A percentile compares a stretch with the other conserved stretches of the same genome.
Evolutionary conservation across 2,797 vertebrate species (phyloP).

Genomic region (Alouatta caraya): DNA sequence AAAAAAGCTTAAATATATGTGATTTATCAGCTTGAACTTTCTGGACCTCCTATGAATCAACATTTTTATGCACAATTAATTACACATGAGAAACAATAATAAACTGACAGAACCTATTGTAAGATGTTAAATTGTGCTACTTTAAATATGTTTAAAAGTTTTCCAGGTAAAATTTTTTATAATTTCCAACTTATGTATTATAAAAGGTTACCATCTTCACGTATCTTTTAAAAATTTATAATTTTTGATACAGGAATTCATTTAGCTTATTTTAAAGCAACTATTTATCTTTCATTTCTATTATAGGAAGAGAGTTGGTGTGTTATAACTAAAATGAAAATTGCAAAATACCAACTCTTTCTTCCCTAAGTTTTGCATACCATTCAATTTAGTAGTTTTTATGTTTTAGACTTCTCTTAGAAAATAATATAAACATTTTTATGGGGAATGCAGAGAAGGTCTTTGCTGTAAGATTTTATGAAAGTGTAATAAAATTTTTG

Average conservation of each 20-base stretch:
- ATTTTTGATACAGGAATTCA: background rate
- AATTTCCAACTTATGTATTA: background rate
- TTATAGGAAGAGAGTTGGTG: background rate
- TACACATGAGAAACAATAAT: background rate
- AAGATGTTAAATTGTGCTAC: background rate
- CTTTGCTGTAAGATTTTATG: background rate
- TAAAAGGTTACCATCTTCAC: background rate
- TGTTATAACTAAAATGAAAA: background rate
- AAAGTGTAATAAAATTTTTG: constrained; percentile 22
- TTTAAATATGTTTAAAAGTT: background rate
- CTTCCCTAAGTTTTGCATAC: background rate
- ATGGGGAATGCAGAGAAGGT: background rate
- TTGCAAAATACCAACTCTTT: background rate
- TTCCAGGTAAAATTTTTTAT: background rate
- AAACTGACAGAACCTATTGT: background rate
- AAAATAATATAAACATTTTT: background rate
- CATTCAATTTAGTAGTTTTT: background rate
- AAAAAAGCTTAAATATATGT: background rate
- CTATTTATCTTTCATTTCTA: background rate
- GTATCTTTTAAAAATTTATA: background rate
- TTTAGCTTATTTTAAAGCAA: background rate
- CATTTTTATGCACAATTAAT: background rate
- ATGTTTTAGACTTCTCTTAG: background rate
- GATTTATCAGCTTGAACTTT: background rate
- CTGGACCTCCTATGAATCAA: background rate